These are phyloP conservation scores for Pangasius sanitwongsei DNA, from an alignment of 2,797 vertebrate species.

Conservation along the genomic window DNA sequence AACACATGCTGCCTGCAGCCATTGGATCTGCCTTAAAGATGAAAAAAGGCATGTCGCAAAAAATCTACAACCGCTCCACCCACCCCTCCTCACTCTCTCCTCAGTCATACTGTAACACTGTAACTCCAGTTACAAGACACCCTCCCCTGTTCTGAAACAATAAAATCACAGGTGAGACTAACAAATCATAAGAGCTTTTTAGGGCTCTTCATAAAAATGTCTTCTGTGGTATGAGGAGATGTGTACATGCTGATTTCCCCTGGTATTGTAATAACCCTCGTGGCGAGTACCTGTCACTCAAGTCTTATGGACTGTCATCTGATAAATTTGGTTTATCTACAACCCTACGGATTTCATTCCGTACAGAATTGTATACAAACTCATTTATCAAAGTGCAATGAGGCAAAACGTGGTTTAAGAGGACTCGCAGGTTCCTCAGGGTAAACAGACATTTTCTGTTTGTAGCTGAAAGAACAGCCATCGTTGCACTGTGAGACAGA, in stretches of 20 bases:
- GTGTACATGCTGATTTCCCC: background rate
- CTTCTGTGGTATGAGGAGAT: background rate
- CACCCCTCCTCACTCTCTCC: background rate
- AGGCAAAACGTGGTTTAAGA: background rate
- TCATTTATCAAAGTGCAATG: background rate
- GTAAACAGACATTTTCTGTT: background rate
- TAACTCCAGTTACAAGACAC: constrained; percentile 5
- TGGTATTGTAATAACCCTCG: background rate
- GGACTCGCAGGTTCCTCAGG: background rate
- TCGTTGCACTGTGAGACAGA: background rate
- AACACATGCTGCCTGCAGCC: constrained; percentile 23
- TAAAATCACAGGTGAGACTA: constrained; percentile 11
- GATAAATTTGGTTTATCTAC: background rate
- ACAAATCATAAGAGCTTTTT: constrained; percentile 4
- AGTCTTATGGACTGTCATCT: background rate
- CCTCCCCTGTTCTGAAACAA: background rate
- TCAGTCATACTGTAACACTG: background rate
- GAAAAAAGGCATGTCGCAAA: constrained; percentile 13
- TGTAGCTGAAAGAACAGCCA: background rate
- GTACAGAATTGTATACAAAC: background rate
- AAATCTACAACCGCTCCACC: background rate
- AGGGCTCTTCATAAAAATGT: background rate
- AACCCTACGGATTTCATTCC: background rate
- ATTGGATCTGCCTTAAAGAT: constrained; percentile 5
- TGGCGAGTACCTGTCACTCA: background rate